Conservation (phyloP, 2,888 invertebrate genomes). For the Synanthedon myopaeformis region DNA sequence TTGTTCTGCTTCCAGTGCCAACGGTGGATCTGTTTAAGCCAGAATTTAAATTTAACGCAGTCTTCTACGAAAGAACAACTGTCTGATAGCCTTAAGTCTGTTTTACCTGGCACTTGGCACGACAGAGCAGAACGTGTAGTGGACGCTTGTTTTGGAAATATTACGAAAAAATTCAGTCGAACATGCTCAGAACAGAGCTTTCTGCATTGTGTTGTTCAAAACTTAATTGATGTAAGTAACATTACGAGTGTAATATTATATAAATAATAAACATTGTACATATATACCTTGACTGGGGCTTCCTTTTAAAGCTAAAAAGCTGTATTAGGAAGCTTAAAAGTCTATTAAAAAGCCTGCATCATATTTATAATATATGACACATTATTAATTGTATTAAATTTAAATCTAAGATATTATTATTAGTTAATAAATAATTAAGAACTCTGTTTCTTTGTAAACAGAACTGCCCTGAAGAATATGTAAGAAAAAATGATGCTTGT, state of each 20-base stretch:
- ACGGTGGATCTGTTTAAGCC: conserved; percentile 46
- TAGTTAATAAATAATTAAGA: too few species aligned
- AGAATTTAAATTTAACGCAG: conserved; percentile 29
- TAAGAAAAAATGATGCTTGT: conserved; percentile 33
- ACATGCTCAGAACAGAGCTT: conserved; percentile 51
- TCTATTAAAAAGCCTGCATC: too few species aligned
- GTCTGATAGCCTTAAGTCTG: conserved; percentile 13
- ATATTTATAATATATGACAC: too few species aligned
- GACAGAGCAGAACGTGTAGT: conserved; percentile 19
- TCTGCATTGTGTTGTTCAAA: conserved; percentile 48
- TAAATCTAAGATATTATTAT: too few species aligned
- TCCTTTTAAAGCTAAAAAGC: too few species aligned
- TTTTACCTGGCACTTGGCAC: conserved; percentile 41
- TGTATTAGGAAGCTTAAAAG: too few species aligned
- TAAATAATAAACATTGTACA: too few species aligned
- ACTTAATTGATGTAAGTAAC: conserved; percentile 36
- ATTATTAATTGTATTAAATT: too few species aligned
- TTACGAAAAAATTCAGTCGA: conserved; percentile 29
- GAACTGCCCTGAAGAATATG: conserved; percentile 38
- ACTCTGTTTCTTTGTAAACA: conserved; percentile 10
- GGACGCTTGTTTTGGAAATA: conserved; percentile 30
- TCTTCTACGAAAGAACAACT: conserved; percentile 23
- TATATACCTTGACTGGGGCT: too few species aligned
- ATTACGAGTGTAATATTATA: neutral
- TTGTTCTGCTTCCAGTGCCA: conserved; percentile 32